These are phyloP conservation scores for Agrochola circellaris DNA, from an alignment of 2,888 invertebrate species.

Conservation along the genomic window DNA sequence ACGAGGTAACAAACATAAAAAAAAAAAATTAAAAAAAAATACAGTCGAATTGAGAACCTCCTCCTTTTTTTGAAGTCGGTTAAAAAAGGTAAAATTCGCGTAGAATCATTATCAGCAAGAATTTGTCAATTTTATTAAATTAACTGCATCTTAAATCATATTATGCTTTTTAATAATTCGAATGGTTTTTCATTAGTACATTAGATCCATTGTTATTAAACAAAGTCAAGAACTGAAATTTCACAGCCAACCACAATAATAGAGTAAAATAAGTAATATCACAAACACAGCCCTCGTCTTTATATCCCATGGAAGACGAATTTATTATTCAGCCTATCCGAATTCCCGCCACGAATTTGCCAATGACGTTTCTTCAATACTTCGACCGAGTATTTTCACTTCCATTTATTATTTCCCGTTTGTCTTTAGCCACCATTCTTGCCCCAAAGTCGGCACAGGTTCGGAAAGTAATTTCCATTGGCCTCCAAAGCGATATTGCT, in stretches of 20 bases:
- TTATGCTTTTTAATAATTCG: too few relatives aligned
- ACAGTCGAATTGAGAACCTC: too few relatives aligned
- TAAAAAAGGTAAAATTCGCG: neutral
- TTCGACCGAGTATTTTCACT: constrained; percentile 65
- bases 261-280: constrained; percentile 47
- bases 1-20: too few relatives aligned
- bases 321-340: constrained; percentile 61
- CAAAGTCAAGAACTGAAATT: constrained; percentile 8
- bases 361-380: constrained; percentile 67
- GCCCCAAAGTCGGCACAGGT: constrained; percentile 63
- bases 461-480: constrained; percentile 76
- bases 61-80: too few relatives aligned
- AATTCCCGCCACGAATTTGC: constrained; percentile 66
- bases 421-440: constrained; percentile 70
- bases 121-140: neutral
- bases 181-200: neutral
- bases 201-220: constrained; percentile 3
- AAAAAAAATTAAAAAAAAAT: too few relatives aligned
- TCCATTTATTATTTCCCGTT: constrained; percentile 74
- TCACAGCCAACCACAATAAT: constrained; percentile 12
- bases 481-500: constrained; percentile 70
- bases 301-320: constrained; percentile 51
- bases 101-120: neutral
- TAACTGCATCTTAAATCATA: neutral
- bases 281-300: constrained; percentile 40